Conservation (phyloP, 1,140 invertebrate species). For the Pectinophora gossypiella region DNA sequence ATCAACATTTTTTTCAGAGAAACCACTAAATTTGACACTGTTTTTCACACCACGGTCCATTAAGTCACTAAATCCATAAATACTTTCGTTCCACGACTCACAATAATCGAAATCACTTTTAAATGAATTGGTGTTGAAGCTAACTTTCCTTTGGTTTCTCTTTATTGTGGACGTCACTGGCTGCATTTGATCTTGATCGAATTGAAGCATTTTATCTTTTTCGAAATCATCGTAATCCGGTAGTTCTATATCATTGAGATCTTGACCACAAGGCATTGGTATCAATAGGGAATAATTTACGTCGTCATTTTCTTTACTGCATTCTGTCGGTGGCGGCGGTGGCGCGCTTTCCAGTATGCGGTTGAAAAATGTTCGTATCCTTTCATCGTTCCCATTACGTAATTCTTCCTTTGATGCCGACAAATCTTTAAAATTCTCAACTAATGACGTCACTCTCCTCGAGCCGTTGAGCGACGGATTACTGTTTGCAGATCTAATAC, state of each 20-base stretch:
- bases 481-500: constrained; percentile 23
- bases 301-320: constrained; percentile 3
- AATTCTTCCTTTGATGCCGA: constrained; percentile 3
- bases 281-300: constrained; percentile 4
- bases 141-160: constrained; percentile 27
- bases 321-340: constrained; percentile 40
- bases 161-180: constrained; percentile 49
- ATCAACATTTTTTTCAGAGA: not conserved
- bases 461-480: constrained; percentile 24
- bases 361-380: constrained; percentile 42
- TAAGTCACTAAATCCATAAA: constrained; percentile 54
- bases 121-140: constrained; percentile 31
- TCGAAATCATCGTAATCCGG: constrained; percentile 56
- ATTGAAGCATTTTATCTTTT: constrained; percentile 31
- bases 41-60: constrained; percentile 15
- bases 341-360: constrained; percentile 46
- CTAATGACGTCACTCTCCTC: constrained; percentile 23
- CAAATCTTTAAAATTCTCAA: constrained; percentile 11
- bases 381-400: constrained; percentile 30
- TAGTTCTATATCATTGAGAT: constrained; percentile 39
- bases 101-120: constrained; percentile 25
- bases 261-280: constrained; percentile 10
- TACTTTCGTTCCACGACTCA: constrained; percentile 57
- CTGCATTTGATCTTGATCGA: constrained; percentile 16
- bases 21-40: not conserved